Percentiles rank a stretch among this genome's conserved stretches.
Evolutionary conservation across 2,113 vertebrate genomes (phyloP).

Genomic region (Odontesthes bonariensis): DNA sequence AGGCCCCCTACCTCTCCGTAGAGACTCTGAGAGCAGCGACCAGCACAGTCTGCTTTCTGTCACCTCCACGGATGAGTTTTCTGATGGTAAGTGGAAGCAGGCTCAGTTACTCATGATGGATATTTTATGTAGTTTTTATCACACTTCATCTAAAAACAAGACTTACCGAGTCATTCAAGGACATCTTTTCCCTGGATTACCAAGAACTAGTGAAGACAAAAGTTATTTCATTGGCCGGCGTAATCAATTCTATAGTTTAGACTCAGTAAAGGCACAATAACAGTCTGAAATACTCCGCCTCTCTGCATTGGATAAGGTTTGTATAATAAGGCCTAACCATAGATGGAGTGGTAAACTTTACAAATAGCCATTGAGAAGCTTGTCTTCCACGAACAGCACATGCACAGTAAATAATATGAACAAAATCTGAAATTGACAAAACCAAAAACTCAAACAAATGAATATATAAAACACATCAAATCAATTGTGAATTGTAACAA

Average conservation of each 20-base stretch:
- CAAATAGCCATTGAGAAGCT: too few species aligned
- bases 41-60: conserved; percentile 96
- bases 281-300: background rate
- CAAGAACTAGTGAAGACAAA: background rate
- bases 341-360: too few species aligned
- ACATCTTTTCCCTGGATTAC: background rate
- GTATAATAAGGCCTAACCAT: background rate
- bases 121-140: too few species aligned
- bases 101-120: background rate
- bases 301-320: conserved; percentile 1
- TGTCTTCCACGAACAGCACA: too few species aligned
- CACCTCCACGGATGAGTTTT: conserved; percentile 91
- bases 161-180: background rate
- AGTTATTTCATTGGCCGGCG: background rate
- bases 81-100: conserved; percentile 88
- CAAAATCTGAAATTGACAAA: background rate
- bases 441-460: background rate
- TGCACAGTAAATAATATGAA: conserved; percentile 1
- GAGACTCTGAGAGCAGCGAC: conserved; percentile 94
- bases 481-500: conserved; percentile 2
- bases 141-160: conserved; percentile 5
- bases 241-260: conserved; percentile 3
- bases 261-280: background rate
- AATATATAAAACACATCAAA: background rate
- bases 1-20: conserved; percentile 81